phyloP scores from a whole-genome alignment of 2,113 vertebrate genomes.

The Mus pahari region DNA sequence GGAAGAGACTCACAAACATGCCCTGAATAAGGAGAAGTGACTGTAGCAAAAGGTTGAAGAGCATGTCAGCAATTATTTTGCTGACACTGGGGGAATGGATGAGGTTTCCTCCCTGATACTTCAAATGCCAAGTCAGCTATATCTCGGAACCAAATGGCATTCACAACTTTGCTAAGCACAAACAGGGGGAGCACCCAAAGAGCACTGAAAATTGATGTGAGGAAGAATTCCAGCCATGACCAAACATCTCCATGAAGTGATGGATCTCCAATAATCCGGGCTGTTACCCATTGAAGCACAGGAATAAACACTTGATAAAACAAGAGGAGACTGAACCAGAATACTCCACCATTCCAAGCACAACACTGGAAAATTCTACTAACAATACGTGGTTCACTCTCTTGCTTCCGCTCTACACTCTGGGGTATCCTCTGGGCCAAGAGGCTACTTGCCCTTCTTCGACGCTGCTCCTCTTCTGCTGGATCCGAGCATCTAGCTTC shows the following conservation, averaged over 20 bases:
- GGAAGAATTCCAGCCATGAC: slow-evolving; percentile 98
- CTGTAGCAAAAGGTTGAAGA: slow-evolving; percentile 97
- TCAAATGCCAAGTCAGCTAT: slow-evolving; percentile 97
- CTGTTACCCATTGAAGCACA: slow-evolving; percentile 95
- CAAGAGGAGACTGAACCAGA: slow-evolving; percentile 98
- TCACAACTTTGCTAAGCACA: slow-evolving; percentile 99
- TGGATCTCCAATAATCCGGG: slow-evolving; percentile 96
- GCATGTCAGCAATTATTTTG: slow-evolving; percentile 98
- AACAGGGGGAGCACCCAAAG: slow-evolving; percentile 99
- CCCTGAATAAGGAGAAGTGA: slow-evolving; percentile 99
- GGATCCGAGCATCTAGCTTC: slow-evolving; percentile 97
- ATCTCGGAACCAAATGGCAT: slow-evolving; percentile 99
- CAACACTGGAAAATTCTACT: slow-evolving; percentile 98
- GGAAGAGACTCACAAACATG: slow-evolving; percentile 98
- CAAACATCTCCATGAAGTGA: slow-evolving; percentile 96
- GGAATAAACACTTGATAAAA: slow-evolving; percentile 98
- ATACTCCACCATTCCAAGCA: slow-evolving; percentile 98
- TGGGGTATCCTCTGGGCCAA: slow-evolving; percentile 95
- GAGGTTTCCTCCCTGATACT: slow-evolving; percentile 95
- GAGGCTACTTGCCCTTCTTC: slow-evolving; percentile 91
- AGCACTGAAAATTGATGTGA: slow-evolving; percentile 97
- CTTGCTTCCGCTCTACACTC: slow-evolving; percentile 93
- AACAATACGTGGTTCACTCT: slow-evolving; percentile 96
- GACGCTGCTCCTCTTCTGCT: slow-evolving; percentile 97
- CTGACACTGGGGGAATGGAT: slow-evolving; percentile 97